These are phyloP conservation scores for Acronicta psi DNA, from an alignment of 2,888 invertebrate genomes.

Conservation along the genomic window DNA sequence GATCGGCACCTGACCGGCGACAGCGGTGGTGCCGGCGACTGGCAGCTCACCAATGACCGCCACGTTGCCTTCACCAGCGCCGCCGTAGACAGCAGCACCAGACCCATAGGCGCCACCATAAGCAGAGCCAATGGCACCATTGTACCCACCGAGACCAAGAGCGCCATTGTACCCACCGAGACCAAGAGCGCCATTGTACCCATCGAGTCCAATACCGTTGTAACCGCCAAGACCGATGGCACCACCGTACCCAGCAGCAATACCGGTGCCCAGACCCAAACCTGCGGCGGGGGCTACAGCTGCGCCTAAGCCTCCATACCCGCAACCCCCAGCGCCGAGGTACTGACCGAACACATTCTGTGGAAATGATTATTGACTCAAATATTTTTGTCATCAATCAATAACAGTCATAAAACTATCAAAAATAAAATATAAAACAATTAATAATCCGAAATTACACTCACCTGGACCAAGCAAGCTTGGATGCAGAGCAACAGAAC, in stretches of 20 bases:
- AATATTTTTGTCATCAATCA: no score
- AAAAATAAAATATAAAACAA: neutral
- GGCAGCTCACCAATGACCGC: constrained; percentile 55
- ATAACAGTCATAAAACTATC: no score
- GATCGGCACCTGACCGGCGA: constrained; percentile 65
- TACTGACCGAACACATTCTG: constrained; percentile 15
- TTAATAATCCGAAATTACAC: neutral
- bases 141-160: neutral
- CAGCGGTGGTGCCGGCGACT: constrained; percentile 60
- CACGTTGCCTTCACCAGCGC: constrained; percentile 45
- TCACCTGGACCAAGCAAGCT: constrained; percentile 8
- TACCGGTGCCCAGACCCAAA: neutral
- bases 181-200: neutral
- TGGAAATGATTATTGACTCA: neutral
- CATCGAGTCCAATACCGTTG: neutral
- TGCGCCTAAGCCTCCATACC: no score
- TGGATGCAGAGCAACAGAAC: constrained; percentile 4
- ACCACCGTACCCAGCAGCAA: neutral
- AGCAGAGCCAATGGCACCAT: neutral
- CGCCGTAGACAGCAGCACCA: constrained; percentile 30
- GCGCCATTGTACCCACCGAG: neutral
- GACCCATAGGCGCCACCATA: constrained; percentile 2
- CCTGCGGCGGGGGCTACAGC: no score
- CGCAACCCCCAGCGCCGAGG: constrained; percentile 1
- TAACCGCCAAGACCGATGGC: neutral